A percentile compares a stretch with the other conserved stretches of the same genome.
These are phyloP conservation scores for Carollia perspicillata DNA, from an alignment of 2,113 vertebrate species.

Conservation along the genomic window DNA sequence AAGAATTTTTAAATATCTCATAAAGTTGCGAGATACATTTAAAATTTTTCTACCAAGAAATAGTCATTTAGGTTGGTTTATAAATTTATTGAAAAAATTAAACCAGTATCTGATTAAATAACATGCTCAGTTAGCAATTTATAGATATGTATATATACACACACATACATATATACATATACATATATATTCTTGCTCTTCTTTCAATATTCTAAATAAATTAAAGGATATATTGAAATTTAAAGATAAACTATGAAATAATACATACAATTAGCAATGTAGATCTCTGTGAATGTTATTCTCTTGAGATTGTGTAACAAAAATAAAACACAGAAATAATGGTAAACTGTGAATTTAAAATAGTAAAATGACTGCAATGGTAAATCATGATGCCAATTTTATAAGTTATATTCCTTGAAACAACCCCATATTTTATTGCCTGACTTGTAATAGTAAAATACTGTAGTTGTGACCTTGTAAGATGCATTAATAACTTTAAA, in stretches of 20 bases:
- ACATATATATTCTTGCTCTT: background rate
- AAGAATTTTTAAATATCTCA: background rate
- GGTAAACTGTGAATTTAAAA: constrained; percentile 26
- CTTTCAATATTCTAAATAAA: background rate
- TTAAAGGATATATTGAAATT: constrained; percentile 16
- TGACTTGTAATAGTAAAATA: background rate
- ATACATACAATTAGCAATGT: background rate
- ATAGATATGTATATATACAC: background rate
- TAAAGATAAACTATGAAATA: background rate
- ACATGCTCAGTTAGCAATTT: background rate
- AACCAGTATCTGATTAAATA: background rate
- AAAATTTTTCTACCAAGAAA: background rate
- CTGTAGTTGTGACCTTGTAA: background rate
- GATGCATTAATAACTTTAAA: background rate
- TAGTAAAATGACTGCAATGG: background rate
- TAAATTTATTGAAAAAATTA: background rate
- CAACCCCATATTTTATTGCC: background rate
- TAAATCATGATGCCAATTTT: background rate
- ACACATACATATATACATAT: background rate
- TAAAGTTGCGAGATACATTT: background rate
- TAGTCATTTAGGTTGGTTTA: background rate
- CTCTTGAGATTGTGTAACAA: background rate
- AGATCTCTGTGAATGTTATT: background rate
- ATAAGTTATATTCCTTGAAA: background rate
- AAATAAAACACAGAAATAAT: background rate